Evolutionary conservation across 2,888 invertebrate species (phyloP).

Genomic region (Timandra comae): DNA sequence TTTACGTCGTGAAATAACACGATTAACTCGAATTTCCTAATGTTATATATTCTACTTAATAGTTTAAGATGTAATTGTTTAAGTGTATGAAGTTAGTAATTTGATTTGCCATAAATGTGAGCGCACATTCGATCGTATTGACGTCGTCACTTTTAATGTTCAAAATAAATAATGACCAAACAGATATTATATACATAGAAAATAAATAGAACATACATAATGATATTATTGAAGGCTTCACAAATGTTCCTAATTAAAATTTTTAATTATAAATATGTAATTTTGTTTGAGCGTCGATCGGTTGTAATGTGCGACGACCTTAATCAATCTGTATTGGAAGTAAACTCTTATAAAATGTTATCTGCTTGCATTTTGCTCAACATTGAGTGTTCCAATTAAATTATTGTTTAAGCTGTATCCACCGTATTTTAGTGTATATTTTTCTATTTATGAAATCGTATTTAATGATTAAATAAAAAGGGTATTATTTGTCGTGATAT

Average conservation of each 20-base stretch:
- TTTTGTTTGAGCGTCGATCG: no score
- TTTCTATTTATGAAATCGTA: conserved; percentile 65
- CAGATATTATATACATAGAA: no score
- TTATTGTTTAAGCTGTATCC: conserved; percentile 45
- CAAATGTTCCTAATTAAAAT: no score
- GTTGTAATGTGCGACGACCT: conserved; percentile 8
- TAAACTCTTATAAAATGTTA: conserved; percentile 20
- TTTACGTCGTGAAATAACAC: no score
- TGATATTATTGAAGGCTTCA: no score
- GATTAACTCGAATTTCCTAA: conserved; percentile 1
- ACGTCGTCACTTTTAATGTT: no score
- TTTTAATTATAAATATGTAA: no score
- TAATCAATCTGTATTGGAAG: neutral
- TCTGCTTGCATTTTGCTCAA: conserved; percentile 69
- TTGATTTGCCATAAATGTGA: no score
- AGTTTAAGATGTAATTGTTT: neutral
- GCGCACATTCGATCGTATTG: no score
- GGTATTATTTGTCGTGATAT: conserved; percentile 71
- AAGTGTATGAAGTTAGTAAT: conserved; percentile 5
- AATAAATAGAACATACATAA: no score
- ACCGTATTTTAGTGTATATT: conserved; percentile 59
- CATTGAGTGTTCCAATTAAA: conserved; percentile 33
- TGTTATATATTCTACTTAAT: neutral
- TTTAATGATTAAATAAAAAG: conserved; percentile 63
- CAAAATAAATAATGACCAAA: no score